A percentile compares a stretch with the other conserved stretches of the same genome.
These are phyloP conservation scores for Propithecus perrieri DNA, from an alignment of 2,797 vertebrate species.

Conservation along the genomic window DNA sequence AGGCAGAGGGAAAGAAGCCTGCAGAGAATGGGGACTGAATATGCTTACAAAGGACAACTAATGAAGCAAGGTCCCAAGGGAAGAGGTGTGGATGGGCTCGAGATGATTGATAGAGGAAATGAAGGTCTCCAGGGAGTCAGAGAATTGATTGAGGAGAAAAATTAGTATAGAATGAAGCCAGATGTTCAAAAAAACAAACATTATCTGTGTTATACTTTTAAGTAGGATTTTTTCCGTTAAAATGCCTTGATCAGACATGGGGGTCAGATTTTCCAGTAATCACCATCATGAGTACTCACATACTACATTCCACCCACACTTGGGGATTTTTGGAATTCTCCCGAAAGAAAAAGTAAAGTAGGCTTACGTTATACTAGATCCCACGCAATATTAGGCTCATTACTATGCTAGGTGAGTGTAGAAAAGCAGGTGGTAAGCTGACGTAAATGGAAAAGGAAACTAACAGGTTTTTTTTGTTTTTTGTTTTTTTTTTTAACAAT, in stretches of 20 bases:
- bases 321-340: background rate
- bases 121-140: background rate
- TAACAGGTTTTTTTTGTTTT: too few relatives aligned
- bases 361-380: background rate
- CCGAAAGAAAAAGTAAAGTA: background rate
- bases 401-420: background rate
- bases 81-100: background rate
- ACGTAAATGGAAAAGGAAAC: background rate
- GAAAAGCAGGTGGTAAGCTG: background rate
- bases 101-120: slow-evolving; percentile 60
- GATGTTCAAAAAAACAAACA: slow-evolving; percentile 46
- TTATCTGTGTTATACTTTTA: slow-evolving; percentile 13
- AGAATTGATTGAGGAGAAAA: slow-evolving; percentile 22
- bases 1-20: background rate
- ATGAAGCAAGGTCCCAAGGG: background rate
- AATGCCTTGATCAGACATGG: slow-evolving; percentile 52
- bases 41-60: background rate
- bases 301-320: background rate
- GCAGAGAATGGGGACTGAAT: background rate
- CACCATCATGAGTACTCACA: background rate
- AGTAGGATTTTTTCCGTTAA: background rate
- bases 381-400: background rate
- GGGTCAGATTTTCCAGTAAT: background rate
- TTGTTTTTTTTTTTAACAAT: background rate
- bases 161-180: slow-evolving; percentile 37